Evolutionary conservation across 1,140 invertebrate genomes (phyloP).

Genomic region (Arctopsyche grandis): DNA sequence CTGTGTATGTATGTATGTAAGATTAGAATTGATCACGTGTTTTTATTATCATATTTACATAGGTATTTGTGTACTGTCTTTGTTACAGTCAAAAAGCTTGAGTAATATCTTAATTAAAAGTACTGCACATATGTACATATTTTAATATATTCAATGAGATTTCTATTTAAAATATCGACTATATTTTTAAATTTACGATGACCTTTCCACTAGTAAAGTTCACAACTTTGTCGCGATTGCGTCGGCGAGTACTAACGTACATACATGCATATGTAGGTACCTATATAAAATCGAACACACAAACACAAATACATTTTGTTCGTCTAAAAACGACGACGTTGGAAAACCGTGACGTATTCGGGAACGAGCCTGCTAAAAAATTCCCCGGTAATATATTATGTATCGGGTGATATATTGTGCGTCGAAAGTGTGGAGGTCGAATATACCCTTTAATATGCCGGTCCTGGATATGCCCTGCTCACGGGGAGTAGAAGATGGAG

Average conservation of each 20-base stretch:
- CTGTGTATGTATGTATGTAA: too few relatives aligned
- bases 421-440: constrained; percentile 33
- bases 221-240: neutral
- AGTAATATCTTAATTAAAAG: too few relatives aligned
- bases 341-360: neutral
- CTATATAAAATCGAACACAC: too few relatives aligned
- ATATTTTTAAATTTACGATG: too few relatives aligned
- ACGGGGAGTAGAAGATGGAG: neutral
- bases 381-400: constrained; percentile 21
- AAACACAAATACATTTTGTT: too few relatives aligned
- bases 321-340: neutral
- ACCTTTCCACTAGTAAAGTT: neutral
- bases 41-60: too few relatives aligned
- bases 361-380: neutral
- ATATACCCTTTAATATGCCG: constrained; percentile 35
- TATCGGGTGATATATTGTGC: constrained; percentile 20
- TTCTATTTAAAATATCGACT: too few relatives aligned
- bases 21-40: too few relatives aligned
- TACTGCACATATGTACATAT: too few relatives aligned
- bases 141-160: too few relatives aligned
- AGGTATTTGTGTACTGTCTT: too few relatives aligned
- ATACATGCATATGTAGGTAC: neutral
- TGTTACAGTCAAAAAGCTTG: too few relatives aligned
- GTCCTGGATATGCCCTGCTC: constrained; percentile 21
- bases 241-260: neutral